Evolutionary conservation across 2,797 vertebrate species (phyloP).

Genomic region (Austrolebias charrua): DNA sequence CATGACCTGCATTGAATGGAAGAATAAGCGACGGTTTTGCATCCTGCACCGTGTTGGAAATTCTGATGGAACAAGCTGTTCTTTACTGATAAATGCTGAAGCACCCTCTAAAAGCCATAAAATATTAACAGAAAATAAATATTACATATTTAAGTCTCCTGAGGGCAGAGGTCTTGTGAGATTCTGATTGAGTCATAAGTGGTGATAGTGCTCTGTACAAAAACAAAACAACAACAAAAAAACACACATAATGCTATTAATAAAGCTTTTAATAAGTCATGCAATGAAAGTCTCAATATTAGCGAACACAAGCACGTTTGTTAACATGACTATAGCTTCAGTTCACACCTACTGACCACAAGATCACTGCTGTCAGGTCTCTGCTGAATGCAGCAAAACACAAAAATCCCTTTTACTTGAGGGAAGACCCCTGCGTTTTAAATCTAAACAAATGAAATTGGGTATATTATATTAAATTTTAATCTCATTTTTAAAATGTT

Average conservation of each 20-base stretch:
- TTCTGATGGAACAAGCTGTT: slow-evolving; percentile 8
- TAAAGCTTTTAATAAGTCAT: slow-evolving; percentile 1
- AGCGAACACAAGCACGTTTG: not conserved
- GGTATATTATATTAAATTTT: not conserved
- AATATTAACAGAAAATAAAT: slow-evolving; percentile 33
- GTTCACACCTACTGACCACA: slow-evolving; percentile 11
- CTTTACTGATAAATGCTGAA: not conserved
- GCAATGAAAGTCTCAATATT: not conserved
- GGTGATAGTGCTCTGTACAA: not conserved
- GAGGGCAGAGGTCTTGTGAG: slow-evolving; percentile 15
- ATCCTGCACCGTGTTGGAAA: not conserved
- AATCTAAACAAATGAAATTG: not conserved
- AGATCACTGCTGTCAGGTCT: not conserved
- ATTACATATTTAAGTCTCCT: slow-evolving; percentile 41
- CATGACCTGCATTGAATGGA: too few relatives aligned
- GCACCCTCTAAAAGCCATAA: slow-evolving; percentile 30
- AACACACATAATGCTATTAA: not conserved
- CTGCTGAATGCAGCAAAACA: not conserved
- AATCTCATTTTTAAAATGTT: not conserved
- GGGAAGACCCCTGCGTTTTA: slow-evolving; percentile 16
- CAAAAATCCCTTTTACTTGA: slow-evolving; percentile 19
- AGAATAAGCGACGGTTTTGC: not conserved
- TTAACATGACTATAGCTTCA: not conserved
- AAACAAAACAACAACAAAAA: not conserved
- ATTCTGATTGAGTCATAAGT: not conserved